Evolutionary conservation across 2,888 invertebrate species (phyloP).

Genomic region (Polyommatus iphigenia): DNA sequence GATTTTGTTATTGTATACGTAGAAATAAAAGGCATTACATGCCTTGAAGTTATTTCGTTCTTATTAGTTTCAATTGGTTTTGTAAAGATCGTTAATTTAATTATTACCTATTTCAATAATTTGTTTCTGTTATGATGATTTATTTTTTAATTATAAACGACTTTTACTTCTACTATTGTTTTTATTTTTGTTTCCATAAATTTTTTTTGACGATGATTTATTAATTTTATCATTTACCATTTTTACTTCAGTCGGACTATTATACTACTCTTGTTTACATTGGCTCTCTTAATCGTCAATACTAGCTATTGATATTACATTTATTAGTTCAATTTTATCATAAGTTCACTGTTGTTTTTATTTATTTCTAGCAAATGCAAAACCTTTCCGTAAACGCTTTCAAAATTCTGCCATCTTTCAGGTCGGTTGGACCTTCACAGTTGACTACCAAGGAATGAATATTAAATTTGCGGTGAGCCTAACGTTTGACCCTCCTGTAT

Average conservation of each 20-base stretch:
- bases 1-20: slow-evolving; percentile 23
- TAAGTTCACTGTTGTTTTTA: not conserved
- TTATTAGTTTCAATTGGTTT: not conserved
- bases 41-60: not conserved
- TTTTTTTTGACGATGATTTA: no score
- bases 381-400: not conserved
- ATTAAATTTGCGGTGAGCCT: slow-evolving; percentile 10
- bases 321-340: not conserved
- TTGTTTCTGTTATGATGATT: no score
- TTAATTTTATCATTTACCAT: no score
- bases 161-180: no score
- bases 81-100: not conserved
- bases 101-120: no score
- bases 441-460: slow-evolving; percentile 7
- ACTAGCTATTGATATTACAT: not conserved
- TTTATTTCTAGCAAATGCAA: not conserved
- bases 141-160: no score
- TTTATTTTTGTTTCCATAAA: not conserved
- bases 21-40: slow-evolving; percentile 22
- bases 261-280: no score
- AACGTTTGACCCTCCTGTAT: slow-evolving; percentile 26
- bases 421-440: slow-evolving; percentile 1
- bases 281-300: not conserved
- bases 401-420: not conserved
- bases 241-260: no score